Conservation (phyloP, 2,113 vertebrate genomes). For the Hymenochirus boettgeri region DNA sequence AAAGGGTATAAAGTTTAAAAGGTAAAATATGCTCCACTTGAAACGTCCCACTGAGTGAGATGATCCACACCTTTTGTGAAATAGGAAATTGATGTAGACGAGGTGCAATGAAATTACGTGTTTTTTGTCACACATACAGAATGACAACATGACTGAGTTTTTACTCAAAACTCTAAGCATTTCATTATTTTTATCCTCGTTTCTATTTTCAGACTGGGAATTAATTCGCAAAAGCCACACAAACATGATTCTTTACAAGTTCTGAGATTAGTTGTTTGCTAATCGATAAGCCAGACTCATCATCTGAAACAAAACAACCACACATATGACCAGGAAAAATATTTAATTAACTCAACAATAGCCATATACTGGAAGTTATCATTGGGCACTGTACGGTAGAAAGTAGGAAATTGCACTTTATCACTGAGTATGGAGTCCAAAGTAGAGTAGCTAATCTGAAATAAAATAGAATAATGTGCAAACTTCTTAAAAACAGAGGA, state of each 20-base stretch:
- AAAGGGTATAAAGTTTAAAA: conserved; percentile 4
- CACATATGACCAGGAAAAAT: conserved; percentile 14
- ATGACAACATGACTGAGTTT: not conserved
- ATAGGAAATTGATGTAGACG: not conserved
- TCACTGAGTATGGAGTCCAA: conserved; percentile 15
- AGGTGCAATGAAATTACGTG: conserved; percentile 3
- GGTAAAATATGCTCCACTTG: not conserved
- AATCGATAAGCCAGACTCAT: conserved; percentile 2
- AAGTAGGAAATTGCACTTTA: conserved; percentile 16
- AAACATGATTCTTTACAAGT: not conserved
- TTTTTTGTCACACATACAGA: conserved; percentile 9
- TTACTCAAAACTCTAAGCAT: not conserved
- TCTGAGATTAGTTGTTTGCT: not conserved
- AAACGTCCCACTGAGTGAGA: conserved; percentile 4
- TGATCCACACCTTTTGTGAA: conserved; percentile 8
- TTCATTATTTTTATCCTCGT: not conserved
- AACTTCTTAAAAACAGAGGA: too few species aligned
- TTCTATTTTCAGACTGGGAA: not conserved
- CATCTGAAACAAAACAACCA: conserved; percentile 9
- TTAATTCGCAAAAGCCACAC: conserved; percentile 1
- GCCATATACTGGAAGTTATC: not conserved
- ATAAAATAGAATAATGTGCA: too few species aligned
- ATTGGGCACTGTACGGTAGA: conserved; percentile 16
- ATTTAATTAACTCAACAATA: not conserved
- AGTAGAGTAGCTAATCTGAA: conserved; percentile 13